Evolutionary conservation across 2,888 invertebrate species (phyloP), one percentile per base, ranked within the genome.

Genomic region (Itoplectis maculator): DNA sequence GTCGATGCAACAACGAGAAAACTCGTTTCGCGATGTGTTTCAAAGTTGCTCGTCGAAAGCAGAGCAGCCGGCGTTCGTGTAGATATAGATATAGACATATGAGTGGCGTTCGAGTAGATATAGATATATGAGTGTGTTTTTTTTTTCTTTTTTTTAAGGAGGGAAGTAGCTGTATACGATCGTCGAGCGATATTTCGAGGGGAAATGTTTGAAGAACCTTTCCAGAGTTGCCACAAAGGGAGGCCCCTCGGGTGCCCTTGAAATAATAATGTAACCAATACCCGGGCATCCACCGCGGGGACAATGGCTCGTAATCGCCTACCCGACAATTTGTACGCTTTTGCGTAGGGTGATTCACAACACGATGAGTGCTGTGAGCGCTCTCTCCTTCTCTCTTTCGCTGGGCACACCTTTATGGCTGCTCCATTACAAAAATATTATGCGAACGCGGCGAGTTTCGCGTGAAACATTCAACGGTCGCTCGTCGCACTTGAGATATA

Each of bases 1-100:
- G 59, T 74, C 69, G 70, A 75, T 82, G 29, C 79, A 79, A 78
- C 81, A 82, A 74, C 66, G 79, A 79, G 82, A 82, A 79, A 82
- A 82, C 82, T 82, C 72, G 82, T 82, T 79, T 61, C 59, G 61
- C 59, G 72, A 82, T 72, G 66, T 75, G 73, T 65, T 74, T 82
- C 42, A 75, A 75, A 75, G 65, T 82, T 75, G 59, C 35, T 79
- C 40, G 76, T 63, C 23, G 68, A 68, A 51, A 42, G 68, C 69
- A 80, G n/a, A 40, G 68, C 61, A 63, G 9, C 59, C 4, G 2
- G 9, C 0, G n/a, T 0, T n/a, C n/a, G 7, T 18, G 15, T 15
- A 6, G n/a, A n/a, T n/a, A n/a, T n/a, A n/a, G n/a, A n/a, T 29
- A n/a, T 59, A 5, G 13, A 20, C 13, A 18, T 54, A 54, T 54